A percentile compares a stretch with the other conserved stretches of the same genome.
These are phyloP conservation scores for Loxodonta africana DNA, from an alignment of 2,113 vertebrate genomes.

Conservation along the genomic window DNA sequence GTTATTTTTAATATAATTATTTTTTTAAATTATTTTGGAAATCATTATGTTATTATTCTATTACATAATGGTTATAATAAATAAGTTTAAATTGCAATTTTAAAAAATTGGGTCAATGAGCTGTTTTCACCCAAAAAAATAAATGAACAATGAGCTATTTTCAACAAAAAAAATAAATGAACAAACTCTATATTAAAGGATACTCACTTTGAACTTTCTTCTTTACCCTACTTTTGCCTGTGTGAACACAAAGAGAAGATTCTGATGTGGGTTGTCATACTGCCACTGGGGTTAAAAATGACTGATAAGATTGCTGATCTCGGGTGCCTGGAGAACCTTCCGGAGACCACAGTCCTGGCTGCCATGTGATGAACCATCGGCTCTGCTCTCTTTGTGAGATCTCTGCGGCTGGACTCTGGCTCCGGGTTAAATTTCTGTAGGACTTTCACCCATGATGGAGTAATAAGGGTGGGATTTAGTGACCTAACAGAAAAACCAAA, in stretches of 20 bases:
- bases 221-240: neutral
- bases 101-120: neutral
- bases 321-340: neutral
- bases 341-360: neutral
- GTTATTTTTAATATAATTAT: constrained; percentile 43
- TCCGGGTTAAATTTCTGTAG: neutral
- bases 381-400: neutral
- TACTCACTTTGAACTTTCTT: neutral
- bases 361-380: neutral
- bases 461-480: neutral
- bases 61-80: neutral
- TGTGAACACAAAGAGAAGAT: neutral
- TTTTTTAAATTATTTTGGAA: constrained; percentile 59
- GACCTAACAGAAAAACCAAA: neutral
- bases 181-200: neutral
- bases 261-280: neutral
- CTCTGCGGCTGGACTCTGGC: neutral
- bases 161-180: neutral
- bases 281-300: constrained; percentile 14
- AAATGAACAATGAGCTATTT: constrained; percentile 34
- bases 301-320: neutral
- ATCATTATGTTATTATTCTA: neutral
- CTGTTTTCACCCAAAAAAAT: neutral
- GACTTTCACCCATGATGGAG: neutral
- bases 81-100: neutral